Base-by-base conservation (phyloP, 2,888 invertebrate species). In the Plusia festucae region DNA sequence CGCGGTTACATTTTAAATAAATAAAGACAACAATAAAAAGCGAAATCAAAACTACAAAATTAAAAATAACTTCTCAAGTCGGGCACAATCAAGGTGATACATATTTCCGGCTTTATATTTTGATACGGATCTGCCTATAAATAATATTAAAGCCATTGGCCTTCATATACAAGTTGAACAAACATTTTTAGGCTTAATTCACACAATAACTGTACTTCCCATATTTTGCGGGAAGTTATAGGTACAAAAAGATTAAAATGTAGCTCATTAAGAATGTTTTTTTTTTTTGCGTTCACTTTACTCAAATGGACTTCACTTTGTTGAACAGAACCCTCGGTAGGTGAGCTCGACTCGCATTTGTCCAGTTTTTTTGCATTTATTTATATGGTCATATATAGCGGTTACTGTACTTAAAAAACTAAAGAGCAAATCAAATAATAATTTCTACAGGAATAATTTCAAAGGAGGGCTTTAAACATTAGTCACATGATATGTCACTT, bases 111-210 rank as follows among this genome's bases (percentile, higher is more conserved):
- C 44, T 69, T 53, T 5, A 30, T 7, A 30, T 60, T 71, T 59
- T 62, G 62, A 73, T 70, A 66, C 53, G 60, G 32, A 74, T 74
- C 53, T 60, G 27, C 22, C 60, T 60, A 54, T 73, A 66, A 70
- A 74, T 66, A 52, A 54, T 70, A 54, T 60, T 62, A 55, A 60
- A 60, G 70, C 52, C 46, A 74, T 40, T n/a, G 56, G 2, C 73
- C 73, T 73, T 74, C 70, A 49, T 4, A 59, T 11, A 49, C 56
- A 53, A 54, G 7, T 53, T 49, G 24, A 58, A 59, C 46, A 61
- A n/a, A n/a, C n/a, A n/a, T 56, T 65, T 74, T 66, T 70, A 59
- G 62, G n/a, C 32, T 53, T 34, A 53, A 61, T 53, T 70, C 16
- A 53, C 44, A 56, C 53, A 8, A 6, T 15, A 20, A 8, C 3